Conservation (phyloP, 2,888 invertebrate genomes). For the Actias luna region DNA sequence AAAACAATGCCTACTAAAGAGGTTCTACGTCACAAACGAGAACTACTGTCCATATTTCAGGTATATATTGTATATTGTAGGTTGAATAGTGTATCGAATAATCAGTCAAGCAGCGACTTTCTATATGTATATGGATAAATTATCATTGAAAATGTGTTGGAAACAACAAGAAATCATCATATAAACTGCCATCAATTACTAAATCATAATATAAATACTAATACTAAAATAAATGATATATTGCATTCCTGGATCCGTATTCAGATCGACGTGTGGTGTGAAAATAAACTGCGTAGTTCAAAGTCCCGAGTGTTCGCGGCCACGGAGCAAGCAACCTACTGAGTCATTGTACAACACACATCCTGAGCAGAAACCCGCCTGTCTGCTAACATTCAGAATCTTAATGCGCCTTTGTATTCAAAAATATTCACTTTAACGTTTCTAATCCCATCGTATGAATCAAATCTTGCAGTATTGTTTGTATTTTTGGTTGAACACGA, state of each 20-base stretch:
- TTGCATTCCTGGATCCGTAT: background rate
- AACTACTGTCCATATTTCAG: no score
- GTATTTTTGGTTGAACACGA: background rate
- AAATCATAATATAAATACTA: no score
- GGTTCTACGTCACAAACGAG: no score
- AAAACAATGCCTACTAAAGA: no score
- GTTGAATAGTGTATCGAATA: no score
- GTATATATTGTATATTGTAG: no score
- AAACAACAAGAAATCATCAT: no score
- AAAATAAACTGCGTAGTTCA: constrained; percentile 7
- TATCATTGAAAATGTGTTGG: no score
- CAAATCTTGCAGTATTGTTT: background rate
- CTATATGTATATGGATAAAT: no score
- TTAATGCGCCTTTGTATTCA: background rate
- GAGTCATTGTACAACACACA: background rate
- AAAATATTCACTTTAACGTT: background rate
- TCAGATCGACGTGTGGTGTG: background rate
- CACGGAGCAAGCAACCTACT: background rate
- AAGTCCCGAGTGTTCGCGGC: background rate
- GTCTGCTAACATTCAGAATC: background rate
- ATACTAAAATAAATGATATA: background rate
- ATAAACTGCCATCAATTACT: no score
- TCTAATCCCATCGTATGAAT: background rate
- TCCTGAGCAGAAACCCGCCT: background rate
- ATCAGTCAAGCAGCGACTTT: no score